These are phyloP conservation scores for Thaleichthys pacificus DNA, from an alignment of 2,797 vertebrate genomes.

Conservation along the genomic window DNA sequence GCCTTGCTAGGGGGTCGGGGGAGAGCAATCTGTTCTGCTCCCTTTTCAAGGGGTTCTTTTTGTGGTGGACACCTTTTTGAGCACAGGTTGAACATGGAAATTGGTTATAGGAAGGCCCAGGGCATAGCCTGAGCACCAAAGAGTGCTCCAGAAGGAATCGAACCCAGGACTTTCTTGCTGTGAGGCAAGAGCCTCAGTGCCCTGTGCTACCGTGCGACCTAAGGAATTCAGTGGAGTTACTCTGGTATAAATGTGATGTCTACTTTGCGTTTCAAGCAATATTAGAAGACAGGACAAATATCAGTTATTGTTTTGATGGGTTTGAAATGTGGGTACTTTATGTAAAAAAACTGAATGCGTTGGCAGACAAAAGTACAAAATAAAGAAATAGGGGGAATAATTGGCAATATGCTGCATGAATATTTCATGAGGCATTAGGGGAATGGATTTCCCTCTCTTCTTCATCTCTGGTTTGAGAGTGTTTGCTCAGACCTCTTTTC, in stretches of 20 bases:
- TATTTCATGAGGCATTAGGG: conserved; percentile 58
- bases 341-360: conserved; percentile 24
- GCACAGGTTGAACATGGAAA: too few relatives aligned
- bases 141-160: too few relatives aligned
- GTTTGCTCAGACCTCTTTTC: conserved; percentile 47
- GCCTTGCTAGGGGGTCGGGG: too few relatives aligned
- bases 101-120: too few relatives aligned
- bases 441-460: conserved; percentile 41
- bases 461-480: conserved; percentile 30
- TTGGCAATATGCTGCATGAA: conserved; percentile 61
- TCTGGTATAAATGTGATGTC: neutral
- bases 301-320: neutral
- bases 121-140: too few relatives aligned
- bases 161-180: too few relatives aligned
- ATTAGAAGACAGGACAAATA: neutral
- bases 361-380: conserved; percentile 26
- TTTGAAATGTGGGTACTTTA: neutral
- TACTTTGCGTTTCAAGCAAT: neutral
- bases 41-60: too few relatives aligned
- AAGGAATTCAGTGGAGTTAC: too few relatives aligned
- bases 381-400: conserved; percentile 39
- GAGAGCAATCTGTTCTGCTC: too few relatives aligned
- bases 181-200: too few relatives aligned
- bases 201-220: too few relatives aligned
- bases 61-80: too few relatives aligned